Percentiles rank a stretch among this genome's conserved stretches.
phyloP scores from a whole-genome alignment of 2,888 invertebrate genomes.

The Dryomyza anilis region DNA sequence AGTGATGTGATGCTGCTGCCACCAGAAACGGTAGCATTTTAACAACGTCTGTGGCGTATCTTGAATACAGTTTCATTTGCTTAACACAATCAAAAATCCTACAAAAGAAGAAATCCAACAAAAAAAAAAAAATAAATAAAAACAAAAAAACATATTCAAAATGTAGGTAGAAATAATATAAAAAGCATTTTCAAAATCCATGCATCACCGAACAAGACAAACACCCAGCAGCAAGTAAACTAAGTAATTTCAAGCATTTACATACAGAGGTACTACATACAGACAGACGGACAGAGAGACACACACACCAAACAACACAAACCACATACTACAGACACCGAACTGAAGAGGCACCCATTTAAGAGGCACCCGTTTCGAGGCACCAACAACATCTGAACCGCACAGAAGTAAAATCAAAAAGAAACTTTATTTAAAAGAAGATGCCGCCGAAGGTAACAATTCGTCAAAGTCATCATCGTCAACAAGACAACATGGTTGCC shows the following conservation, averaged over 20 bases:
- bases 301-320: background rate
- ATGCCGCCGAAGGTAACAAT: background rate
- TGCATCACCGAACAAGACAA: constrained; percentile 3
- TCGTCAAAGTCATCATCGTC: background rate
- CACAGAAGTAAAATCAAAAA: background rate
- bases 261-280: no score
- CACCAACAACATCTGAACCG: background rate
- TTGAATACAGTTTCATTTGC: constrained; percentile 16
- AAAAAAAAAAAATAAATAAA: background rate
- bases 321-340: no score
- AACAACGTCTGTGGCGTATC: background rate
- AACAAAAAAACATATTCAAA: background rate
- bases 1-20: background rate
- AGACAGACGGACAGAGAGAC: no score
- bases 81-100: background rate
- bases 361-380: background rate
- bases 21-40: constrained; percentile 11
- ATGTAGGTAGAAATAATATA: constrained; percentile 6
- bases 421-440: constrained; percentile 7
- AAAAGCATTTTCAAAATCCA: constrained; percentile 6
- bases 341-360: background rate
- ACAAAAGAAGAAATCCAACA: background rate
- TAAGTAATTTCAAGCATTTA: background rate
- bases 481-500: background rate
- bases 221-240: background rate